Base-by-base conservation (phyloP, 2,888 invertebrate species). In the Hyles lineata region DNA sequence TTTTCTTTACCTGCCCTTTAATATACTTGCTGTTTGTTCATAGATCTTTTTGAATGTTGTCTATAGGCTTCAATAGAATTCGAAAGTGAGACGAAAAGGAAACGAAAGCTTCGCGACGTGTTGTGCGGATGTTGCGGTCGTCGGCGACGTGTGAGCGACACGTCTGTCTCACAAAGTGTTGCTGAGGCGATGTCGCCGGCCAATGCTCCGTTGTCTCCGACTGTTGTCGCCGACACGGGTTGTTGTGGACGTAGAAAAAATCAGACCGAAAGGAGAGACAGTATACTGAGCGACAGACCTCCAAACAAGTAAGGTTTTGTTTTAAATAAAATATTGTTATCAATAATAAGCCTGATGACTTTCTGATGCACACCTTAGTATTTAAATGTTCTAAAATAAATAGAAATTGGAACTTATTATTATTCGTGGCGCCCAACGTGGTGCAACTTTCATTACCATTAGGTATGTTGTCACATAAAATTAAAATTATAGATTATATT, bases 211-310 rank as follows among this genome's bases (percentile, higher is more conserved):
- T 79, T 85, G 25, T 80, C 84, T 62, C 87, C 90, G 0, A 83
- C 87, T 2, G 87, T 86, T 1, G 89, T 86, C 0, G 84, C 80
- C 35, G 90, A 91, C 59, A 79, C 88, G 0, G 91, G 93, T 60
- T 94, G 94, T 81, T 94, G 94, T 63, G 93, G 93, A 1, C 82
- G 89, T 80, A 94, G 92, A 79, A 92, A 90, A 76, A 84, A 90
- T 29, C 85, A 93, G 61, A 89, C 89, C 0, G 95, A 92, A 77
- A 92, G 94, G 81, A 90, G 94, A 25, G 96, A 95, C 84, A 96
- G 95, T 82, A 95, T 92, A 82, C 80, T 95, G 55, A 95, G 95
- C 76, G 95, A 94, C 75, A 88, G 94, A 21, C 88, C 92, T 52
- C 90, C 94, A 6, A 79, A 88, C 3, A 86, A 86, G 94, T 94